Evolutionary conservation across 2,113 vertebrate genomes (phyloP).

Genomic region (Burhinus bistriatus): DNA sequence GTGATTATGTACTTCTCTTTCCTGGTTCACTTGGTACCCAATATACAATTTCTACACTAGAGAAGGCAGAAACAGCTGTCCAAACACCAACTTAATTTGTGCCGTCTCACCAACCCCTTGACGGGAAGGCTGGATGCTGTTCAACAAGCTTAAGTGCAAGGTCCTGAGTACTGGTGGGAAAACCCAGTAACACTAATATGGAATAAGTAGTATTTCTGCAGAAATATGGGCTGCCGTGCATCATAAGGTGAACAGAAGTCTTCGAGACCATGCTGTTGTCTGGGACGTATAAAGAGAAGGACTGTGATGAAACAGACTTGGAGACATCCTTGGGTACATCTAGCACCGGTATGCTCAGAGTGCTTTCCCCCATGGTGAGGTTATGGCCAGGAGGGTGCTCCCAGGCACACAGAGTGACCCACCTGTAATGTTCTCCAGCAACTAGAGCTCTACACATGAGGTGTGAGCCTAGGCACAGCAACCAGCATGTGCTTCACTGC

Average conservation of each 20-base stretch:
- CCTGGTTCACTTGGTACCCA: neutral
- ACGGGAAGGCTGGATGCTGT: neutral
- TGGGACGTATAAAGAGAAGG: neutral
- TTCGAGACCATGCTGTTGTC: neutral
- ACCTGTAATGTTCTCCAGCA: neutral
- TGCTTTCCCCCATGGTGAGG: accelerated
- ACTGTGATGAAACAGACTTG: neutral
- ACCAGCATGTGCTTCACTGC: accelerated
- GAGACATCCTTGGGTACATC: neutral
- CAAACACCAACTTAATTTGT: neutral
- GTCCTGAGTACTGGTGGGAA: neutral
- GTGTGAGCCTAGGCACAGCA: neutral
- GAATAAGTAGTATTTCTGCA: neutral
- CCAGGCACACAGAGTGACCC: neutral
- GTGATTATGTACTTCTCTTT: neutral
- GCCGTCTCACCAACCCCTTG: neutral
- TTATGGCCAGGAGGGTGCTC: neutral
- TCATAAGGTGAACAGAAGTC: neutral
- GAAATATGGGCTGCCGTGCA: neutral
- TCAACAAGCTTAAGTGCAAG: neutral
- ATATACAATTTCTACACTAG: neutral
- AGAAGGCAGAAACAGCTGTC: neutral
- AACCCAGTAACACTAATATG: neutral
- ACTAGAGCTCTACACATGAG: neutral
- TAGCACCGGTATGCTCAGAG: neutral